These are phyloP conservation scores for Eremobia ochroleuca DNA, from an alignment of 2,888 invertebrate genomes.

Conservation along the genomic window DNA sequence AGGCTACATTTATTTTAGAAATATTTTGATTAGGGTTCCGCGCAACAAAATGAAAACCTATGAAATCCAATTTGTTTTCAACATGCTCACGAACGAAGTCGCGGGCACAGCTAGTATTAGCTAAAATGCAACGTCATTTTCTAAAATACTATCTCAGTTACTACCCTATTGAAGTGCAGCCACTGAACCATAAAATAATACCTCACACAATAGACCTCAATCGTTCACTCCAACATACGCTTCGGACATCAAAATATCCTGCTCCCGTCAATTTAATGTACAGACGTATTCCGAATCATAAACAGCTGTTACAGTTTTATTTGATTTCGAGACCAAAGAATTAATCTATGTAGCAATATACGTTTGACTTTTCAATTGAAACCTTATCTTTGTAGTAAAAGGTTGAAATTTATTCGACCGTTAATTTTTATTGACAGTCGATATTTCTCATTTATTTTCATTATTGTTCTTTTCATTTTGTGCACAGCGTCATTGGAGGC, in stretches of 20 bases:
- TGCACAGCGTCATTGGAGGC: constrained; percentile 50
- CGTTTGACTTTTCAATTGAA: constrained; percentile 13
- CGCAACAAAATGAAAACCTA: no score
- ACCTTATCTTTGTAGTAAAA: constrained; percentile 2
- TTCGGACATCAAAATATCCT: constrained; percentile 50
- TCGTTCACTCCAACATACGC: constrained; percentile 29
- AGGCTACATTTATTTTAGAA: no score
- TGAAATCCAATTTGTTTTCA: no score
- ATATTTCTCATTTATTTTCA: constrained; percentile 58
- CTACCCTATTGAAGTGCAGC: constrained; percentile 9
- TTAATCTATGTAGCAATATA: constrained; percentile 26
- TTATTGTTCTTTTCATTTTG: constrained; percentile 55
- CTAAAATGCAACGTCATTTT: neutral
- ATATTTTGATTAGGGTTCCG: no score
- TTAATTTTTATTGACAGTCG: constrained; percentile 43
- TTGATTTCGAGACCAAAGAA: constrained; percentile 45
- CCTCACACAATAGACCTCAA: constrained; percentile 31
- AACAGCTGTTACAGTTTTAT: constrained; percentile 44
- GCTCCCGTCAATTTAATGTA: constrained; percentile 48
- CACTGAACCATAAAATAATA: constrained; percentile 19
- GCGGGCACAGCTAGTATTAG: no score
- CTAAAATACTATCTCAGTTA: constrained; percentile 14
- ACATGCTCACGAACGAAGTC: no score
- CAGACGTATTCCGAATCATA: constrained; percentile 52
- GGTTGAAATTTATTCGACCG: constrained; percentile 18